Evolutionary conservation across 2,797 vertebrate species (phyloP), one percentile per base, ranked within the genome.

Genomic region (Sebastolobus altivelis): DNA sequence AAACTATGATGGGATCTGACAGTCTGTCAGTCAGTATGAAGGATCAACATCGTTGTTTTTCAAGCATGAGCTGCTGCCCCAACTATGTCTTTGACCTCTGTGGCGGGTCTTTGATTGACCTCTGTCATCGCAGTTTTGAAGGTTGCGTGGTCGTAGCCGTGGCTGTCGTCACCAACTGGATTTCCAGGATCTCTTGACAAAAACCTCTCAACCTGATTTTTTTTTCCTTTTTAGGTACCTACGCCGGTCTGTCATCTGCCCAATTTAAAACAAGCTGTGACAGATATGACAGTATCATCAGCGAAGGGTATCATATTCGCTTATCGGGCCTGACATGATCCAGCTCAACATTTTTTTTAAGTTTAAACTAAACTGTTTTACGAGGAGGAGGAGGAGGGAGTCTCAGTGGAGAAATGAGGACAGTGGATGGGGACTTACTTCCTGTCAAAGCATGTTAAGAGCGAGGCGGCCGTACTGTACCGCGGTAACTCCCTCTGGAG

Each of bases 371-470:
- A 68, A 74, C 65, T 5, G 69, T 65, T 79, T 40, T 6, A 25
- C 13, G 38, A 76, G 16, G 52, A 66, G 16, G 62, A 78, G 46
- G 52, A 54, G 40, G 79, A 61, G 37, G 65, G 59, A 65, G 75
- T 66, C 77, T 60, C 43, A 2, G 65, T 2, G 4, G 72, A 80
- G 66, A 75, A 81, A 72, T 43, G 66, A 77, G 85, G 78, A 83
- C 77, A 55, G 54, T 55, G 40, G 81, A 82, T n/a, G 38, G 72
- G 59, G 62, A 88, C 73, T 81, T 83, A 66, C 71, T 74, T 52
- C 40, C 65, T 91, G 91, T 93, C 93, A 93, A 37, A 90, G 83
- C 85, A 38, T 0, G 75, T 90, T 87, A 89, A 40, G 49, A 12
- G 65, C 20, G 35, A 73, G 49, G 72, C 5, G 8, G 22, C 4